Evolutionary conservation across 2,797 vertebrate genomes (phyloP).

Genomic region (Megalops cyprinoides): DNA sequence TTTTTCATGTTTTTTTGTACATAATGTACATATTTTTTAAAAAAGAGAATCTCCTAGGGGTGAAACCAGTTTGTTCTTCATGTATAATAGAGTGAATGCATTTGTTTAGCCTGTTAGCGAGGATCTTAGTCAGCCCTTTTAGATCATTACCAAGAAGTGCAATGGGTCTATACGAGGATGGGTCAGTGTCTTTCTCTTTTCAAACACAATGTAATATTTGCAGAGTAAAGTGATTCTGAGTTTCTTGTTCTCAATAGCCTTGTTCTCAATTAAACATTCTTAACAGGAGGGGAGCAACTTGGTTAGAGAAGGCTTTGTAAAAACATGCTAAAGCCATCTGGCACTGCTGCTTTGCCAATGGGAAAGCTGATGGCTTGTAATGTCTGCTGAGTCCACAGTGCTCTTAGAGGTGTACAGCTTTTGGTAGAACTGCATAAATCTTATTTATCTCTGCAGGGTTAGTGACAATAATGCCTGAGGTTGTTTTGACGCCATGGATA

Average conservation of each 20-base stretch:
- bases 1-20: not conserved
- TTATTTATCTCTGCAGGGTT: too few species aligned
- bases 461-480: too few species aligned
- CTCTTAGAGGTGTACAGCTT: too few species aligned
- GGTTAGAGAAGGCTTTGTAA: not conserved
- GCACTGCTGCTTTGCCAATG: not conserved
- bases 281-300: not conserved
- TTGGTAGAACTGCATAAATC: too few species aligned
- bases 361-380: not conserved
- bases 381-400: too few species aligned
- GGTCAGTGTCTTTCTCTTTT: too few species aligned
- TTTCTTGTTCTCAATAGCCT: not conserved
- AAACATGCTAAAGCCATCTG: not conserved
- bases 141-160: not conserved
- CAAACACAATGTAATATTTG: too few species aligned
- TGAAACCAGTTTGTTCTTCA: constrained; percentile 5
- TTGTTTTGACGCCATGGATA: too few species aligned
- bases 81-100: not conserved
- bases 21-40: constrained; percentile 36
- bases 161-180: too few species aligned
- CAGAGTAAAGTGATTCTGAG: not conserved
- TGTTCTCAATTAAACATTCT: too few species aligned
- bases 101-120: not conserved
- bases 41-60: constrained; percentile 27
- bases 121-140: not conserved